Percentiles rank a stretch among this genome's conserved stretches.
Conservation (phyloP, 2,113 vertebrate species). For the Cairina moschata region DNA sequence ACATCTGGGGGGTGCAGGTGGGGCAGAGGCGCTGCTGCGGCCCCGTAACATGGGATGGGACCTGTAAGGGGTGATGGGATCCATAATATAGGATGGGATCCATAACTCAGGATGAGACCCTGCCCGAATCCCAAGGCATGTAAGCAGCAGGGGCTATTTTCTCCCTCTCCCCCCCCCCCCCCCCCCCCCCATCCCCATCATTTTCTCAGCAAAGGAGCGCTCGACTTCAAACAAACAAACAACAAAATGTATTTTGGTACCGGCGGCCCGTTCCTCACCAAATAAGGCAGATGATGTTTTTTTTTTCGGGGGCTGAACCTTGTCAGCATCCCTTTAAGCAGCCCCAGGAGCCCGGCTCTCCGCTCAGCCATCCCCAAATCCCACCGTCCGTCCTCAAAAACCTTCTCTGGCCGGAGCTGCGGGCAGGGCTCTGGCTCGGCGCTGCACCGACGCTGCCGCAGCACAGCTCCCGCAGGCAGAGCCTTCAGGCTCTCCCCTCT, state of each 20-base stretch:
- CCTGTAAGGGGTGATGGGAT: too few species aligned
- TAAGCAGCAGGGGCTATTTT: constrained; percentile 52
- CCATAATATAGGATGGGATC: too few species aligned
- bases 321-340: constrained; percentile 57
- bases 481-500: background rate
- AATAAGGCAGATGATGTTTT: constrained; percentile 59
- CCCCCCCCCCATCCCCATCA: background rate
- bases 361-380: background rate
- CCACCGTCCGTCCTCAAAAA: background rate
- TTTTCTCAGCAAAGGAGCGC: constrained; percentile 60
- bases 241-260: constrained; percentile 43
- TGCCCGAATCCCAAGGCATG: constrained; percentile 42
- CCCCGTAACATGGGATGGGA: too few species aligned
- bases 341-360: background rate
- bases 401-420: background rate
- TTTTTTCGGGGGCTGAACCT: background rate
- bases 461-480: background rate
- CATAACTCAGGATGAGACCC: too few species aligned
- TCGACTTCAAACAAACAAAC: constrained; percentile 52
- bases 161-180: background rate
- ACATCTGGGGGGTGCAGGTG: background rate
- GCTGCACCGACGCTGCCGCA: background rate
- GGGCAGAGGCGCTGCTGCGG: too few species aligned
- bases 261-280: constrained; percentile 56
- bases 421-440: background rate